phyloP scores from a whole-genome alignment of 2,797 vertebrate species.

The Dicrostonyx torquatus region DNA sequence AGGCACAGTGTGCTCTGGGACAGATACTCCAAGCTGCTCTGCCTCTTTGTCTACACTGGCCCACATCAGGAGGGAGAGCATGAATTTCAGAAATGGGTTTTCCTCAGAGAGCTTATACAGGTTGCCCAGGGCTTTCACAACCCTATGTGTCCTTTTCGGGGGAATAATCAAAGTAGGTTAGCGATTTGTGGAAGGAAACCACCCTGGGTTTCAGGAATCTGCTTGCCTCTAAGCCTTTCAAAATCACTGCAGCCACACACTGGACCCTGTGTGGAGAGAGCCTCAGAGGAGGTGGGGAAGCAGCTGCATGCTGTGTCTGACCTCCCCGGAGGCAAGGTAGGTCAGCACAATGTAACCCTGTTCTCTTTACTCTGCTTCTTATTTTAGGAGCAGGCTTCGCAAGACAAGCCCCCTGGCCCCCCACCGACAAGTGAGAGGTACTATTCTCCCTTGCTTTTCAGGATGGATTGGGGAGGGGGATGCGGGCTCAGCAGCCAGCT shows the following conservation, averaged over 20 bases:
- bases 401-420: constrained; percentile 84
- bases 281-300: background rate
- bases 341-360: background rate
- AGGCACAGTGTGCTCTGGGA: background rate
- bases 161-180: background rate
- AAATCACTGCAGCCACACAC: background rate
- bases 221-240: background rate
- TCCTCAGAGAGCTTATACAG: background rate
- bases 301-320: background rate
- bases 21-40: background rate
- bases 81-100: background rate
- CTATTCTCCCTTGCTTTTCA: background rate
- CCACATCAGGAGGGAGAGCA: background rate
- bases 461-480: background rate
- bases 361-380: constrained; percentile 58
- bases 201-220: background rate
- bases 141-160: background rate
- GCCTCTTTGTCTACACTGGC: background rate
- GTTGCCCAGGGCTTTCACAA: background rate
- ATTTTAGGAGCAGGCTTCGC: constrained; percentile 86
- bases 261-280: background rate
- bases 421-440: constrained; percentile 89
- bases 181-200: background rate
- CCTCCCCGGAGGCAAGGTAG: background rate
- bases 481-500: background rate